Percentiles rank a stretch among this genome's conserved stretches.
Conservation (phyloP, 2,113 vertebrate genomes). For the Collichthys lucidus region DNA sequence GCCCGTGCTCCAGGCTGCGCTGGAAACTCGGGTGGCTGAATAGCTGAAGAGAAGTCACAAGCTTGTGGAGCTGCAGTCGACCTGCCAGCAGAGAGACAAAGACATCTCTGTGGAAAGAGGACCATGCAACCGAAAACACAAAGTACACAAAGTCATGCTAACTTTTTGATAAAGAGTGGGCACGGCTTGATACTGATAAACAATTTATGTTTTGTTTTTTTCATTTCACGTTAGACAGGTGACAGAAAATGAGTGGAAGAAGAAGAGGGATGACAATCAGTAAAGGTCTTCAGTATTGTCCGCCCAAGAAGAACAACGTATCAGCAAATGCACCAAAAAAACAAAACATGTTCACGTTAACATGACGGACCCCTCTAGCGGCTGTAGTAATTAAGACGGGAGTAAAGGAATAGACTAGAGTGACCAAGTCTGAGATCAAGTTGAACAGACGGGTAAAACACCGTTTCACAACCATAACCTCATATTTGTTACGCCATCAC, state of each 20-base stretch:
- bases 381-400: neutral
- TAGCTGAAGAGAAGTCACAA: constrained; percentile 70
- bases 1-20: constrained; percentile 66
- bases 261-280: neutral
- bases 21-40: constrained; percentile 44
- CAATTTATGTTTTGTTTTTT: neutral
- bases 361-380: neutral
- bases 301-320: neutral
- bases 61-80: constrained; percentile 53
- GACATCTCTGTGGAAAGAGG: constrained; percentile 57
- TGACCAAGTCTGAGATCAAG: neutral
- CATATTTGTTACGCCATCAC: neutral
- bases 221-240: neutral
- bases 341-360: neutral
- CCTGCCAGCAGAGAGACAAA: constrained; percentile 62
- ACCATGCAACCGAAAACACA: constrained; percentile 14
- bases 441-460: neutral
- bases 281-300: neutral
- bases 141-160: constrained; percentile 31
- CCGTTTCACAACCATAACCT: neutral
- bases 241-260: neutral
- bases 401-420: neutral
- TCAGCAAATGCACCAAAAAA: neutral
- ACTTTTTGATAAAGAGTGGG: constrained; percentile 6
- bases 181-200: neutral